Conservation (phyloP, 2,888 invertebrate genomes). For the Osmoderma eremita region DNA sequence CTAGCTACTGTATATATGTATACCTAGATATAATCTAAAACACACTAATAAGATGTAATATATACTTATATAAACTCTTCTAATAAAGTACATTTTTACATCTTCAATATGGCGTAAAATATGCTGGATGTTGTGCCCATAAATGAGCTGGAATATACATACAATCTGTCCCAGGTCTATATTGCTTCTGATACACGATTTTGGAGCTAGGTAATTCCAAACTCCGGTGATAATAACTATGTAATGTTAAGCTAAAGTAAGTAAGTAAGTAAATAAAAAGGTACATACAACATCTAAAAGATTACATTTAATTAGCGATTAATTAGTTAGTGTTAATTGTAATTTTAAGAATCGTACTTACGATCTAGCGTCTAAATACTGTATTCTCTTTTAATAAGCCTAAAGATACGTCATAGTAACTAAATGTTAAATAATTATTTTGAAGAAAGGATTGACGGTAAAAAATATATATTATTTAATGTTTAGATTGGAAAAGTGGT, state of each 20-base stretch:
- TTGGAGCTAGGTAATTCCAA: constrained; percentile 9
- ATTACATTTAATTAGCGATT: constrained; percentile 31
- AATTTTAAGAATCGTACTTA: constrained; percentile 17
- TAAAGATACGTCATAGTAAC: constrained; percentile 16
- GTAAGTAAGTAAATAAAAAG: constrained; percentile 17
- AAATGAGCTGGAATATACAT: constrained; percentile 19
- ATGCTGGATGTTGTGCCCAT: constrained; percentile 47
- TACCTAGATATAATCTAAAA: constrained; percentile 50
- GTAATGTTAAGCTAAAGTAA: too few relatives aligned
- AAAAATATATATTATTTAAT: too few relatives aligned
- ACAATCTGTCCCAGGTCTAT: constrained; percentile 21
- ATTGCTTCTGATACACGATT: constrained; percentile 30
- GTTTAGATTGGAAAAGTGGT: too few relatives aligned
- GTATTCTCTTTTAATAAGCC: constrained; percentile 8
- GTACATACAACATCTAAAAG: constrained; percentile 30
- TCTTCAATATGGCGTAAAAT: constrained; percentile 47
- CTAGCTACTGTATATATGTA: constrained; percentile 35
- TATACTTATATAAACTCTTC: constrained; percentile 49
- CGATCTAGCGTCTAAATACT: constrained; percentile 18
- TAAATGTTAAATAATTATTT: too few relatives aligned
- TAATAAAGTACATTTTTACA: constrained; percentile 49
- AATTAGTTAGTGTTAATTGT: constrained; percentile 15
- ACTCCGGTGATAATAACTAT: constrained; percentile 42
- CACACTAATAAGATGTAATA: constrained; percentile 36
- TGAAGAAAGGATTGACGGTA: too few relatives aligned